Evolutionary conservation across 2,113 vertebrate genomes (phyloP).

Genomic region (sheep (Ovis aries)): DNA sequence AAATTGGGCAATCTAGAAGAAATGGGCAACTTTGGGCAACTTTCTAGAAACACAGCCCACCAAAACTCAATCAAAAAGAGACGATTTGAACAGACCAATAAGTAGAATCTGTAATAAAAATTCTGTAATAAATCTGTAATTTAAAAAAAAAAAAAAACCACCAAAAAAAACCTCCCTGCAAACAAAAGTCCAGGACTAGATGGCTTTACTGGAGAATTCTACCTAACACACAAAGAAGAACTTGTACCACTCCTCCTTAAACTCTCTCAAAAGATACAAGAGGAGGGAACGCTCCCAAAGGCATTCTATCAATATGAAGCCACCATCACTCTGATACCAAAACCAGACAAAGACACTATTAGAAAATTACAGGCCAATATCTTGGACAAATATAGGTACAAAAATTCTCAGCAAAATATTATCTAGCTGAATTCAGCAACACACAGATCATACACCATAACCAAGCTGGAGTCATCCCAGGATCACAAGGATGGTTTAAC

Average conservation of each 20-base stretch:
- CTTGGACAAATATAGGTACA: neutral
- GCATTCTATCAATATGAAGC: neutral
- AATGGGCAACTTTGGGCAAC: neutral
- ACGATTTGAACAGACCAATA: neutral
- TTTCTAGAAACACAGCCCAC: neutral
- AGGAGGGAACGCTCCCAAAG: neutral
- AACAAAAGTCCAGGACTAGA: neutral
- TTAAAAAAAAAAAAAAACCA: neutral
- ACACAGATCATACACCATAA: neutral
- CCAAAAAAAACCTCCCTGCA: neutral
- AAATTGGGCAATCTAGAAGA: neutral
- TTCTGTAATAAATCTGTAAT: neutral
- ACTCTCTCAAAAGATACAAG: neutral
- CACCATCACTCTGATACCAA: neutral
- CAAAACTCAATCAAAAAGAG: neutral
- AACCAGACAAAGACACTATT: neutral
- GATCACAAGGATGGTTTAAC: neutral
- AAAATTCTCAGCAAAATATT: neutral
- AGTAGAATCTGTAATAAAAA: neutral
- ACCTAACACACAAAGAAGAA: neutral
- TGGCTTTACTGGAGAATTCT: neutral
- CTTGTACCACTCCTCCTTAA: neutral
- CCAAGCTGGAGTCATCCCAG: neutral
- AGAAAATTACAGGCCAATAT: neutral
- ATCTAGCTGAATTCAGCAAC: neutral